Conservation (phyloP, 2,113 vertebrate species). For the Crotalus tigris region DNA sequence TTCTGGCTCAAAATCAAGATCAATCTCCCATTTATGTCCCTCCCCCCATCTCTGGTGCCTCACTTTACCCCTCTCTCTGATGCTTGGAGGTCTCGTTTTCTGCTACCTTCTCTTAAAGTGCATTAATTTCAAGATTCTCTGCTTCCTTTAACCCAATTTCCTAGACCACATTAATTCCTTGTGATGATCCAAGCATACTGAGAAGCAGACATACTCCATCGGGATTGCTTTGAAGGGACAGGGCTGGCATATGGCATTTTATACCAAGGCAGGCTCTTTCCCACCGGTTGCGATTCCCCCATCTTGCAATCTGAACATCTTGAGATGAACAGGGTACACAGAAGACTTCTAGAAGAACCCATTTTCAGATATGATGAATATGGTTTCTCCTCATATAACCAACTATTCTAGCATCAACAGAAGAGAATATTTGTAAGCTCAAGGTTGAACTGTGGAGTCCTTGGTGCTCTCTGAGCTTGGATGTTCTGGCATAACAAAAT, state of each 20-base stretch:
- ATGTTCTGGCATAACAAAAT: too few species aligned
- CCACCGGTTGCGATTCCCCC: background rate
- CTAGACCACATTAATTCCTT: conserved; percentile 63
- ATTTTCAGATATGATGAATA: too few species aligned
- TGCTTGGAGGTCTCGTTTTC: conserved; percentile 58
- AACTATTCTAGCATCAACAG: background rate
- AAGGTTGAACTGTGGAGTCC: too few species aligned
- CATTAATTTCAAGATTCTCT: conserved; percentile 61
- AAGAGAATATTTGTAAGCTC: too few species aligned
- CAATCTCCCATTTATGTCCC: conserved; percentile 51
- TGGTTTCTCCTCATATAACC: background rate
- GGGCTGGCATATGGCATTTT: background rate
- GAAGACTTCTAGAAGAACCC: background rate
- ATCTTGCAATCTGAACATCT: background rate
- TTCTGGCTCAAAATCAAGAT: conserved; percentile 62
- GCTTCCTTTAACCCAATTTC: conserved; percentile 61
- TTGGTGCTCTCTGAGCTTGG: too few species aligned
- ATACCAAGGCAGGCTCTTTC: background rate
- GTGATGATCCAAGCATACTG: conserved; percentile 29
- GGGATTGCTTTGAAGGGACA: background rate
- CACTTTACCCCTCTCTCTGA: conserved; percentile 60
- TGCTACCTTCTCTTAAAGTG: conserved; percentile 60
- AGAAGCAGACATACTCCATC: conserved; percentile 46
- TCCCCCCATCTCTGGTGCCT: conserved; percentile 43
- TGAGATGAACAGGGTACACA: background rate